Evolutionary conservation across 1,140 invertebrate genomes (phyloP).

Genomic region (Caenorhabditis briggsae): DNA sequence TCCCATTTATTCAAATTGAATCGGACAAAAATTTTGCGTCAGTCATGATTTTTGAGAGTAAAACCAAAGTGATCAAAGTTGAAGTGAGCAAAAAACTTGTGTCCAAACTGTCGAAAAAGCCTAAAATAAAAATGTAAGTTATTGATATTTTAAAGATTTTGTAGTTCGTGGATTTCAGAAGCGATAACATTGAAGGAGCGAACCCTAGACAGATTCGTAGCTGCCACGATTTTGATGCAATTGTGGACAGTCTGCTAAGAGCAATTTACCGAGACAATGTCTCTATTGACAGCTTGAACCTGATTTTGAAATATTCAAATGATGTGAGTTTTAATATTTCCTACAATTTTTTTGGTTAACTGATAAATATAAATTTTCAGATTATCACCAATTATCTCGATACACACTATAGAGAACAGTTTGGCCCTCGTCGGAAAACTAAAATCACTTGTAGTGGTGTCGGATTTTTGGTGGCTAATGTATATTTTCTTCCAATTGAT

Average conservation of each 20-base stretch:
- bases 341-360: neutral
- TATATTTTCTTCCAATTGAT: slow-evolving; percentile 17
- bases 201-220: neutral
- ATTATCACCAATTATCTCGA: slow-evolving; percentile 20
- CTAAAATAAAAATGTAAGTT: neutral
- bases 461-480: neutral
- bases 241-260: neutral
- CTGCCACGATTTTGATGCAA: neutral
- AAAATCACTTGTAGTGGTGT: neutral
- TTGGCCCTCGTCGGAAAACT: neutral
- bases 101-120: neutral
- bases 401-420: neutral
- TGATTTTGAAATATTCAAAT: neutral
- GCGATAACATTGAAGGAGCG: neutral
- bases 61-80: neutral
- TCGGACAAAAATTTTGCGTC: slow-evolving; percentile 8
- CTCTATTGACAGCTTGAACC: neutral
- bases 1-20: slow-evolving; percentile 18
- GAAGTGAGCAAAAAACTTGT: neutral
- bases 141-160: neutral
- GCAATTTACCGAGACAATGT: neutral
- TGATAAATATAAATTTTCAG: neutral
- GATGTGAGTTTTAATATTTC: neutral
- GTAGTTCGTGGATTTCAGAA: neutral
- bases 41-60: neutral